Conservation (phyloP, 1,140 invertebrate species). For the Scylla paramamosain region DNA sequence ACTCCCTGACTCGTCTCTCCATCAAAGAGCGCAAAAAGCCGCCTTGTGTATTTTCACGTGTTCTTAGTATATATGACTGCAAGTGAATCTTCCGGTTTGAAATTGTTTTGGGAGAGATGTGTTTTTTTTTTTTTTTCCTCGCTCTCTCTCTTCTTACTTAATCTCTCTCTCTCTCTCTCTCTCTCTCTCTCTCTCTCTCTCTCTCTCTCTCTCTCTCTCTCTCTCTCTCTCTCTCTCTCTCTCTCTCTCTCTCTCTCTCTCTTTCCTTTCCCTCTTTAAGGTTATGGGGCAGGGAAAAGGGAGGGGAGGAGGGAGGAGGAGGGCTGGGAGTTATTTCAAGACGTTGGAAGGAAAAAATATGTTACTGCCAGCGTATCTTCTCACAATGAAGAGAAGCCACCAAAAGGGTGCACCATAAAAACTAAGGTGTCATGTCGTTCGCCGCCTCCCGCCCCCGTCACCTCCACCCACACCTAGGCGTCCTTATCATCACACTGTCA, state of each 20-base stretch:
- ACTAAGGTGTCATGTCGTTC: not conserved
- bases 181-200: no score
- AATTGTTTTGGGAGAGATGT: not conserved
- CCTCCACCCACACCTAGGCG: not conserved
- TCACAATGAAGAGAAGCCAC: not conserved
- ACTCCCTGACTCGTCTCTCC: not conserved
- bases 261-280: not conserved
- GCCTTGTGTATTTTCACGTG: not conserved
- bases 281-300: not conserved
- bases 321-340: no score
- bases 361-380: not conserved
- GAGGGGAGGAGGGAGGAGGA: not conserved
- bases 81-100: constrained; percentile 21
- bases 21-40: not conserved
- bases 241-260: no score
- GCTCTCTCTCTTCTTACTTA: not conserved
- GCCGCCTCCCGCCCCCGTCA: not conserved
- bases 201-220: no score
- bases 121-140: not conserved
- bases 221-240: not conserved
- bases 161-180: no score
- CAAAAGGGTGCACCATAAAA: not conserved
- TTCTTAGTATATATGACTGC: not conserved
- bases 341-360: not conserved
- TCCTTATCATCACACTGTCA: constrained; percentile 46